Conservation (phyloP, 2,888 invertebrate genomes). For the Cryptosula pallasiana region DNA sequence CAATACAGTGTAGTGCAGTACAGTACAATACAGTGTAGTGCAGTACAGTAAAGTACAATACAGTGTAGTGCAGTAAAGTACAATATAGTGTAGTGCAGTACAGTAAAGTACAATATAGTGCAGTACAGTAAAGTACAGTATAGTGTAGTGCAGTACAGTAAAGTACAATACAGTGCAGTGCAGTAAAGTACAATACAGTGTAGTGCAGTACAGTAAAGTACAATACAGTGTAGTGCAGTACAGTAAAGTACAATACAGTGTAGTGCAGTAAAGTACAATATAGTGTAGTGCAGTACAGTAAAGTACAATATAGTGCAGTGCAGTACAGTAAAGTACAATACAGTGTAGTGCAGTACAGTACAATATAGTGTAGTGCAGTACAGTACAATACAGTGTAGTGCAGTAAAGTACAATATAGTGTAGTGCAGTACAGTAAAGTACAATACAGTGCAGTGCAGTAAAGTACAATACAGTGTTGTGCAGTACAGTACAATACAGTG, state of each 20-base stretch:
- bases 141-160: no score
- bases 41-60: no score
- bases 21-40: constrained; percentile 17
- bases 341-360: neutral
- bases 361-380: constrained; percentile 23
- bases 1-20: neutral
- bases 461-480: no score
- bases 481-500: no score
- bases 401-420: constrained; percentile 27
- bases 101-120: no score
- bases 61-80: constrained; percentile 1
- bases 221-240: no score
- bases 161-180: no score
- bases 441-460: no score
- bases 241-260: no score
- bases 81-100: neutral
- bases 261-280: constrained; percentile 27
- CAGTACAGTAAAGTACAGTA: no score
- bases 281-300: constrained; percentile 27
- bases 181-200: constrained; percentile 27
- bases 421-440: constrained; percentile 24
- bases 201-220: no score
- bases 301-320: constrained; percentile 25
- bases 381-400: constrained; percentile 25
- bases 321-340: constrained; percentile 28